phyloP scores from a whole-genome alignment of 2,888 invertebrate species.

The Nomada hirtipes region DNA sequence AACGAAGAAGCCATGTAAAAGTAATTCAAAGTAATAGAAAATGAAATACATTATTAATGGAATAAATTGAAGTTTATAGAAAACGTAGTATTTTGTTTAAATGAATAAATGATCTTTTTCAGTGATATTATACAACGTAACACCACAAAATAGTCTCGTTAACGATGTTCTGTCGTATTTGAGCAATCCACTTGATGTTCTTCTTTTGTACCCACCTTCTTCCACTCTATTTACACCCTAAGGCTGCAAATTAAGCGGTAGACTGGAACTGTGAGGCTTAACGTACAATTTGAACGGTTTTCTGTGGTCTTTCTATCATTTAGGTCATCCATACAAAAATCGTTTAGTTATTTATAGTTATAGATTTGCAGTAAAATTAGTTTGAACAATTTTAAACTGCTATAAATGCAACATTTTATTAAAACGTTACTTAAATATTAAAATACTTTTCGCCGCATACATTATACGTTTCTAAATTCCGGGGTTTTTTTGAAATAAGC shows the following conservation, averaged over 20 bases:
- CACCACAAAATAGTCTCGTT: neutral
- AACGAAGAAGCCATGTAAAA: too few species aligned
- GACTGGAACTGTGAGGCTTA: slow-evolving; percentile 8
- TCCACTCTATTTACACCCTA: slow-evolving; percentile 41
- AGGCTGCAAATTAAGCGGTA: slow-evolving; percentile 48
- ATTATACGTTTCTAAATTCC: too few species aligned
- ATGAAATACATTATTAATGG: too few species aligned
- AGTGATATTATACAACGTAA: neutral
- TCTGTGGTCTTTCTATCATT: neutral
- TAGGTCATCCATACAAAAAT: neutral
- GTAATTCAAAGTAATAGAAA: too few species aligned
- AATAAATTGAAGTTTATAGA: too few species aligned
- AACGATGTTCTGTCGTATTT: neutral
- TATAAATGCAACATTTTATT: too few species aligned
- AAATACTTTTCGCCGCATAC: too few species aligned
- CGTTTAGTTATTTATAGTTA: neutral
- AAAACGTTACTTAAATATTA: too few species aligned
- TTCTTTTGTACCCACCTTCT: slow-evolving; percentile 23
- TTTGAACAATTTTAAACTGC: neutral
- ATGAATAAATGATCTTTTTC: too few species aligned
- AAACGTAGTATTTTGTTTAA: too few species aligned
- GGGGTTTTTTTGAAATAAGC: too few species aligned
- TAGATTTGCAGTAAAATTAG: neutral
- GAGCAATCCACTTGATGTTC: slow-evolving; percentile 15
- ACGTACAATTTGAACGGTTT: neutral